Base-by-base conservation (phyloP, 2,113 vertebrate genomes). In the Solenodon paradoxus region DNA sequence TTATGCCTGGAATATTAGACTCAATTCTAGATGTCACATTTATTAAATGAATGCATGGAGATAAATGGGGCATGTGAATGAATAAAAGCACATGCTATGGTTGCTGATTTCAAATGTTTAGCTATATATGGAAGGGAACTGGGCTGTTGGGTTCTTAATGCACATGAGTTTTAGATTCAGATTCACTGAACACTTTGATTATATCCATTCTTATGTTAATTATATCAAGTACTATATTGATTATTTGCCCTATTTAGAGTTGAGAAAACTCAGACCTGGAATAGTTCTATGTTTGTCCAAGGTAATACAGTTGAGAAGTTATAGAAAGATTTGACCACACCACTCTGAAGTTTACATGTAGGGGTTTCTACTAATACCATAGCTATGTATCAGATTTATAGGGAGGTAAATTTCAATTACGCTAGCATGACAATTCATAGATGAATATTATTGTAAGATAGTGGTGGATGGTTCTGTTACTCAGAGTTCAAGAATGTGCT, bases 171-270 rank as follows among this genome's bases (percentile, higher is more conserved):
- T n/a, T 74, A 83, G 30, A 86, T 88, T 95, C 55, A 49, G 42
- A 88, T 61, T 83, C 35, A 28, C 28, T 81, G 35, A 19, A 26
- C 22, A 69, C 26, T 47, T 90, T 69, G 89, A 71, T 59, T 77
- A 28, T 74, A 61, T 81, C 84, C 42, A 49, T 92, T 77, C 71
- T 93, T 87, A 69, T 79, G 80, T 53, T 86, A 69, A 95, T 66
- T 24, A 92, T 42, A 42, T 79, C 79, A 51, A 16, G n/a, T 57
- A 3, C 55, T 74, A 45, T 47, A n/a, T 68, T 80, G 59, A 61
- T 63, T 77, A 51, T 9, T 83, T 78, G 53, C 9, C 72, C 30
- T 0, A 74, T 61, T 85, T 71, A 78, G 64, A 69, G n/a, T 32
- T 19, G n/a, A 80, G 22, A 40, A 66, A 22, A 87, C 17, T 89